Base-by-base conservation (phyloP, 2,113 vertebrate genomes). In the Hydrolagus affinis region DNA sequence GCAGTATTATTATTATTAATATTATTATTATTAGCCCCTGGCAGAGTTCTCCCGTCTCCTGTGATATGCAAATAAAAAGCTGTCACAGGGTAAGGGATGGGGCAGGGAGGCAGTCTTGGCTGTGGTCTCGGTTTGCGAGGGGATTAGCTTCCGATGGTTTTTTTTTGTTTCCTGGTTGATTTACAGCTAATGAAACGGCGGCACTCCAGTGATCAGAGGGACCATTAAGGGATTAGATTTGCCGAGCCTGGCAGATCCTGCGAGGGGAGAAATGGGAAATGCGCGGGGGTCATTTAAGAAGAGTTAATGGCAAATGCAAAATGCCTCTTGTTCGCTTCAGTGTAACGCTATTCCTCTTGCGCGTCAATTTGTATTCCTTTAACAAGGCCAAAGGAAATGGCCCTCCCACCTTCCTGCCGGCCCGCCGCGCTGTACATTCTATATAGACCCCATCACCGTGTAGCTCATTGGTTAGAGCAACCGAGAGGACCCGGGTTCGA, bases 161-260 rank as follows among this genome's bases (percentile, higher is more conserved):
- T 56, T 59, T 44, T 78, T 78, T 78, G 76, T 78, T 78, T 25
- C 57, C 23, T 59, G 62, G 62, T 78, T 78, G 76, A 78, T 78
- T 78, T 78, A 78, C 76, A 57, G 59, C 76, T 78, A 62, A 28
- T 78, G 76, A 78, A 78, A 62, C n/a, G 0, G 76, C 11, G 14
- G n/a, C 76, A 78, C 76, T 78, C 17, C 76, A 62, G 57, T 78
- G 76, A 78, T 78, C 76, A 78, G 56, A 78, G 76, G 59, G 44
- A 44, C 57, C 44, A 62, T 78, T 78, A 78, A 14, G n/a, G 76
- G 76, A 78, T 78, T 78, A 78, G 14, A 62, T 78, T 78, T 78
- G 57, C 76, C 76, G 2, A 60, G 62, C 62, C 59, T 78, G 76
- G 76, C 57, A 78, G 62, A 78, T 23, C 76, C 76, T 62, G 59